These are phyloP conservation scores for Drosophila carrolli DNA, from an alignment of 1,140 invertebrate genomes.

Conservation along the genomic window DNA sequence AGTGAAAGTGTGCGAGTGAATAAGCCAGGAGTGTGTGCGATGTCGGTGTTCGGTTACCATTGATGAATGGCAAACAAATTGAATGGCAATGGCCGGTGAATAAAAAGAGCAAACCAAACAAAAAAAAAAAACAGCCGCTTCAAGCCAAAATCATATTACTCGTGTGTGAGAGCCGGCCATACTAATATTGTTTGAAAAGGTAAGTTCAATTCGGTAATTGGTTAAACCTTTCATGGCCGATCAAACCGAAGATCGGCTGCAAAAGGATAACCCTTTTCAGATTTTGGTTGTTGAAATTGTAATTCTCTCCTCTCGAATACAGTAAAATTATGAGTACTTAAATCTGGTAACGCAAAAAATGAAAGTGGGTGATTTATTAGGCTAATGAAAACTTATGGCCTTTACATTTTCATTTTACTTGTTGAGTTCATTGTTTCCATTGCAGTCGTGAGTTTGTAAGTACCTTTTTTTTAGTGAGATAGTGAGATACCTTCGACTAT, in stretches of 20 bases:
- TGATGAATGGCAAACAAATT: conserved; percentile 30
- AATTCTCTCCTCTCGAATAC: no score
- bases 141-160: conserved; percentile 12
- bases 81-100: conserved; percentile 16
- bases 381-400: conserved; percentile 26
- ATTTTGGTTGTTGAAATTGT: no score
- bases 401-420: conserved; percentile 16
- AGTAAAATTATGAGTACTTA: not conserved
- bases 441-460: no score
- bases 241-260: not conserved
- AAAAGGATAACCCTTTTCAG: no score
- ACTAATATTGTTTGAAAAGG: conserved; percentile 5
- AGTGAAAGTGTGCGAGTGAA: conserved; percentile 17
- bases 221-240: not conserved
- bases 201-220: conserved; percentile 16
- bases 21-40: not conserved
- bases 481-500: no score
- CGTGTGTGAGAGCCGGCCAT: not conserved
- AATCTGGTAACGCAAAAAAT: not conserved
- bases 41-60: conserved; percentile 14
- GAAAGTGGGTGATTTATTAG: no score
- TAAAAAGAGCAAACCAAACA: conserved; percentile 1
- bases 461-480: no score
- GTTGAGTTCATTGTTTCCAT: not conserved
- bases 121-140: not conserved